A percentile compares a stretch with the other conserved stretches of the same genome.
Conservation (phyloP, 2,797 vertebrate species). For the Eulemur rubriventer region DNA sequence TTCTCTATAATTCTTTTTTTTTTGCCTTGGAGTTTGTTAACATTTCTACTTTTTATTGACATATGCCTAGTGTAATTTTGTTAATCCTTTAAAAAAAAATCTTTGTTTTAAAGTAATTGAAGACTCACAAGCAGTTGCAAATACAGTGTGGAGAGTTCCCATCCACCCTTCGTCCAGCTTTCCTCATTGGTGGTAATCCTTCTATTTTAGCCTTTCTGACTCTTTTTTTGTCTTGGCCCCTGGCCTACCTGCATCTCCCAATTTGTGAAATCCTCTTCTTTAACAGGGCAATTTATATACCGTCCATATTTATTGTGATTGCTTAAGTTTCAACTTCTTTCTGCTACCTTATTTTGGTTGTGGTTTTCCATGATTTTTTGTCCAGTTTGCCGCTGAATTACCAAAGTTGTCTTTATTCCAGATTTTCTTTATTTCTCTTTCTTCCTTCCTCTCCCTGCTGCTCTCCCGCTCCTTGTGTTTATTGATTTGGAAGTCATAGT, state of each 20-base stretch:
- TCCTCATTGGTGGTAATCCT: background rate
- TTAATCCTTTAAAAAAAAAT: background rate
- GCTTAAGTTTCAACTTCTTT: background rate
- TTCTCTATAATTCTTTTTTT: background rate
- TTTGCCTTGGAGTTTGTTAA: background rate
- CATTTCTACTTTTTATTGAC: slow-evolving; percentile 42
- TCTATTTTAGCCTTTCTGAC: background rate
- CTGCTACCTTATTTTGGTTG: background rate
- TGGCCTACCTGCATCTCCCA: background rate
- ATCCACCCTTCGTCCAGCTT: rapidly evolving
- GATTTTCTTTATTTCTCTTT: background rate
- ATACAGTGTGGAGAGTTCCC: background rate
- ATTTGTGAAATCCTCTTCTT: background rate
- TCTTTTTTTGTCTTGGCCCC: background rate
- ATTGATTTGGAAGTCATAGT: background rate
- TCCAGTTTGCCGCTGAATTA: background rate
- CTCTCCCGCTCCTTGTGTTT: background rate
- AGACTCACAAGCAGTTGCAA: background rate
- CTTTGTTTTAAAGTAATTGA: background rate
- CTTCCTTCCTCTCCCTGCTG: background rate
- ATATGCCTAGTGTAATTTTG: background rate
- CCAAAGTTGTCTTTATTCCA: background rate
- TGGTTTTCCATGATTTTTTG: background rate
- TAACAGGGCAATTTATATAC: background rate
- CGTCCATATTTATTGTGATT: background rate